Evolutionary conservation across 2,888 invertebrate genomes (phyloP).

Genomic region (Rhagonycha fulva): DNA sequence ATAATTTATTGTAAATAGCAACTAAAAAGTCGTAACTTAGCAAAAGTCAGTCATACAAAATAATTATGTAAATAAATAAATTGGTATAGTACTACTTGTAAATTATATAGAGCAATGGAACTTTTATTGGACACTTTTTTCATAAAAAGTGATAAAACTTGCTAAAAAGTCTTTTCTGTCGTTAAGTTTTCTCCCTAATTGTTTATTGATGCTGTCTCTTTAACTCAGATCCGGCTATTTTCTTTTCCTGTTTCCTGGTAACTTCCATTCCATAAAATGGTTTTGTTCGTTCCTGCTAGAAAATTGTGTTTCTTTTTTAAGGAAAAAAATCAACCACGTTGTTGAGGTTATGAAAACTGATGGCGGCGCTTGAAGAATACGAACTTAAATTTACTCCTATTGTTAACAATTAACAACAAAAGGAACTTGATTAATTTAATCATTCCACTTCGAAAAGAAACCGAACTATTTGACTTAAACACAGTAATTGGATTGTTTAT

Average conservation of each 20-base stretch:
- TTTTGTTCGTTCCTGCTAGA: neutral
- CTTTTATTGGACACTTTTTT: neutral
- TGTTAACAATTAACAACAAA: neutral
- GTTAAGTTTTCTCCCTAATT: neutral
- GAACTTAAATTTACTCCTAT: too few relatives aligned
- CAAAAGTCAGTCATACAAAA: neutral
- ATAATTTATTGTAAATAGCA: neutral
- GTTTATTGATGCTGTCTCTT: neutral
- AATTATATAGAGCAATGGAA: neutral
- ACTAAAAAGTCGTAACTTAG: too few relatives aligned
- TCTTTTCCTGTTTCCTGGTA: neutral
- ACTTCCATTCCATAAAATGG: neutral
- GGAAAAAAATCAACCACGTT: too few relatives aligned
- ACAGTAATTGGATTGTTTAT: neutral
- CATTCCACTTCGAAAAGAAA: neutral
- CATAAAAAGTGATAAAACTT: neutral
- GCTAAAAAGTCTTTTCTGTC: neutral
- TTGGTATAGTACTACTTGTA: neutral
- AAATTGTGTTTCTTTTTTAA: neutral
- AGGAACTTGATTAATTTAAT: neutral
- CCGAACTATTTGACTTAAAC: neutral
- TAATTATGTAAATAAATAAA: neutral
- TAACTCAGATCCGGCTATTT: neutral
- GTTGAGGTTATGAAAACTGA: too few relatives aligned
- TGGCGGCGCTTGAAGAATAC: too few relatives aligned